Conservation (phyloP, 2,797 vertebrate genomes). For the Cynodonichthys magdalenae region DNA sequence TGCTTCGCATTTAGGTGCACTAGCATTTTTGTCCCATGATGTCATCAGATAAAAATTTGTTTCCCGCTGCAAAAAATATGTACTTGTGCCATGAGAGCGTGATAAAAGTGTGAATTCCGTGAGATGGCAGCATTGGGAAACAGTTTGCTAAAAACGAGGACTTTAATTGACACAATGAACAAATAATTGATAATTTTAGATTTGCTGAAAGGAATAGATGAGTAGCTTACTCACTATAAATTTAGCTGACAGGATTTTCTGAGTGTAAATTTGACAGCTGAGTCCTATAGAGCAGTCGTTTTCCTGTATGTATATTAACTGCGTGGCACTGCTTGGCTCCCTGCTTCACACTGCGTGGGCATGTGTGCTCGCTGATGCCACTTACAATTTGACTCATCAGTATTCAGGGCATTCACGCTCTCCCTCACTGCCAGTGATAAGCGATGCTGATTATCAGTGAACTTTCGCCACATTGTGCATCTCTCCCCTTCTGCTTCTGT, state of each 20-base stretch:
- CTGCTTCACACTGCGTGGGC: constrained; percentile 22
- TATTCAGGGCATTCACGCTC: constrained; percentile 58
- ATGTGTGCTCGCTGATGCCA: constrained; percentile 42
- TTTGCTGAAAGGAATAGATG: not conserved
- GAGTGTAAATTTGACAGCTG: not conserved
- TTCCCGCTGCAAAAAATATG: not conserved
- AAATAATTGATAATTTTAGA: not conserved
- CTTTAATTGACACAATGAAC: not conserved
- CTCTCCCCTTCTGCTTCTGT: constrained; percentile 41
- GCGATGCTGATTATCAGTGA: constrained; percentile 63
- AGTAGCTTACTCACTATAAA: not conserved
- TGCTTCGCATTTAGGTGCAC: not conserved
- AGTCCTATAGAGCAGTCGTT: constrained; percentile 9
- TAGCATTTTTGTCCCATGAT: not conserved
- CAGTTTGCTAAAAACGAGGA: not conserved
- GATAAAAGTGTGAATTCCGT: constrained; percentile 2
- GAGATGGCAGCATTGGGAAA: not conserved
- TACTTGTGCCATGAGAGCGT: not conserved
- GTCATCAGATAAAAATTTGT: not conserved
- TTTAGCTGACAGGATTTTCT: not conserved
- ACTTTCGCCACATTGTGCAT: constrained; percentile 44
- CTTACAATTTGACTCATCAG: constrained; percentile 60
- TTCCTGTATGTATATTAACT: constrained; percentile 13
- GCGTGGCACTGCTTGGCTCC: constrained; percentile 18
- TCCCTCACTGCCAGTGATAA: constrained; percentile 59